Conservation (phyloP, 2,797 vertebrate genomes). For the Falco rusticolus region DNA sequence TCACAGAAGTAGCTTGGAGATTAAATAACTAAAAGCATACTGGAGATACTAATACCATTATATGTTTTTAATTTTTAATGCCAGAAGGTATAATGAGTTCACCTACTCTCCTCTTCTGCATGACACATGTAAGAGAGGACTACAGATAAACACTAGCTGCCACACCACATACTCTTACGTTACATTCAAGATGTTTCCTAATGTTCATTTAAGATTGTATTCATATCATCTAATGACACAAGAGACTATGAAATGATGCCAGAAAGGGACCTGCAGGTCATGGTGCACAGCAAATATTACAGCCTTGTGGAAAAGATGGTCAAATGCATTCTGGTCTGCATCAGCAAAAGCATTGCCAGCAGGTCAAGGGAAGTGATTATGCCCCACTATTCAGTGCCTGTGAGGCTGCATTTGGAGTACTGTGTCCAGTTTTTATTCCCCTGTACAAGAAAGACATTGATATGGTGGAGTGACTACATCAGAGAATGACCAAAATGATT, state of each 20-base stretch:
- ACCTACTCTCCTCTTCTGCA: not conserved
- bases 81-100: not conserved
- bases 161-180: not conserved
- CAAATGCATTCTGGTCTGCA: not conserved
- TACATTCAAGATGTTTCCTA: not conserved
- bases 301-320: not conserved
- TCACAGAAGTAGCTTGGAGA: not conserved
- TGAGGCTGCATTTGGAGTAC: not conserved
- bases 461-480: accelerated
- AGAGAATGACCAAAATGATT: not conserved
- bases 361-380: not conserved
- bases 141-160: not conserved
- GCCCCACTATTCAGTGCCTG: not conserved
- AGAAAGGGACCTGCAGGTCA: not conserved
- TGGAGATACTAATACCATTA: not conserved
- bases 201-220: not conserved
- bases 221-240: not conserved
- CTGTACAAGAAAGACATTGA: not conserved
- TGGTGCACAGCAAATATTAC: not conserved
- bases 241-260: not conserved
- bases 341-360: not conserved
- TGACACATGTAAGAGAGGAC: not conserved
- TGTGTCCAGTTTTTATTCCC: not conserved
- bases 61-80: not conserved
- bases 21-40: not conserved